A percentile compares a stretch with the other conserved stretches of the same genome.
Conservation (phyloP, 2,113 vertebrate genomes). For the Etia nguti region DNA sequence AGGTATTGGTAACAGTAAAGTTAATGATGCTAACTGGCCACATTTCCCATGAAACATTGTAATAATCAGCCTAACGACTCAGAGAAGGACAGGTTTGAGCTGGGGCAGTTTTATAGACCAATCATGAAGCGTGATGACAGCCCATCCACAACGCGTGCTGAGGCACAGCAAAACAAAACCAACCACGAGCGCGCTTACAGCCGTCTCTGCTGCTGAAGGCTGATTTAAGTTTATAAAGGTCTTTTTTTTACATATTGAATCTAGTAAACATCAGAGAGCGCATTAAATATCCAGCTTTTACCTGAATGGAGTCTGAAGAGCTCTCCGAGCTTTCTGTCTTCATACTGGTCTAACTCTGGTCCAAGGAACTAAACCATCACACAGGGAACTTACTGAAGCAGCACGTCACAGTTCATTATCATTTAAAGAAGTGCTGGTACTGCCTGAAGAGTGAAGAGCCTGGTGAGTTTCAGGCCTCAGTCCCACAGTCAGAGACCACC, state of each 20-base stretch:
- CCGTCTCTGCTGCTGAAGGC: not conserved
- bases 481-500: not conserved
- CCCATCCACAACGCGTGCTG: not conserved
- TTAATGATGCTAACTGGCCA: not conserved
- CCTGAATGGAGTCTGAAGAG: too few relatives aligned
- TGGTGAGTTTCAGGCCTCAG: not conserved
- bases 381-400: not conserved
- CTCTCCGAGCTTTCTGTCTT: not conserved
- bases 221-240: not conserved
- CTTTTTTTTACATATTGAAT: not conserved
- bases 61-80: not conserved
- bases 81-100: not conserved
- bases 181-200: not conserved
- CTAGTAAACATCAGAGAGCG: not conserved
- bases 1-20: not conserved
- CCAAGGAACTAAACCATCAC: not conserved
- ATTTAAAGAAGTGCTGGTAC: not conserved
- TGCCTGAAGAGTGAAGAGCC: not conserved
- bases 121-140: not conserved
- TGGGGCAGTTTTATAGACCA: not conserved
- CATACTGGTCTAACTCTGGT: not conserved
- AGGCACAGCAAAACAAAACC: not conserved
- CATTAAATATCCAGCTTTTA: not conserved
- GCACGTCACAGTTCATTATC: not conserved
- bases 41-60: not conserved